These are phyloP conservation scores for Sebastes minor DNA, from an alignment of 2,797 vertebrate species.

Conservation along the genomic window DNA sequence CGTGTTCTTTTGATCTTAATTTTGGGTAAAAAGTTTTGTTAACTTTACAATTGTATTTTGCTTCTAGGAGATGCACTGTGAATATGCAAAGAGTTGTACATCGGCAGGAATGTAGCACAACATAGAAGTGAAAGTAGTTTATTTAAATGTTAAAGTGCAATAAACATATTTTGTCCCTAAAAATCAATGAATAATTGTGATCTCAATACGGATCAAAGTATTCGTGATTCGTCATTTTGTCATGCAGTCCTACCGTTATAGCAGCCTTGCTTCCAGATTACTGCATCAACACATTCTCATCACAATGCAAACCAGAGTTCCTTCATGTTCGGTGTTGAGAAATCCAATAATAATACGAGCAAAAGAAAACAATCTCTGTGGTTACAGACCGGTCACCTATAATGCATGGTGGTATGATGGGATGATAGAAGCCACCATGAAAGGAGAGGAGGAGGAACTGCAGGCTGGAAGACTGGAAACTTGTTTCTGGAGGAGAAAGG, in stretches of 20 bases:
- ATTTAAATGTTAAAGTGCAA: no score
- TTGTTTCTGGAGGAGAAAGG: slow-evolving; percentile 21
- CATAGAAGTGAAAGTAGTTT: no score
- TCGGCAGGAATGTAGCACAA: no score
- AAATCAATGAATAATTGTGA: no score
- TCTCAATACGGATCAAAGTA: no score
- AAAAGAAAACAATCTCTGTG: background rate
- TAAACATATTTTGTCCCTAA: no score
- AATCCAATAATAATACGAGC: slow-evolving; percentile 9
- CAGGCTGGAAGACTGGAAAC: background rate
- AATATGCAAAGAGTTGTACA: no score
- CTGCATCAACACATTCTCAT: background rate
- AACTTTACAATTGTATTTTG: no score
- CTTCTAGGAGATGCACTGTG: no score
- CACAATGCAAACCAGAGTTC: background rate
- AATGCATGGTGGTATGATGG: slow-evolving; percentile 5
- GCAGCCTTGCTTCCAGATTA: background rate
- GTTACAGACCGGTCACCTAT: background rate
- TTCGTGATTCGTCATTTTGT: no score
- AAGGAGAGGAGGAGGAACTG: background rate
- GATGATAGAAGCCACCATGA: slow-evolving; percentile 19
- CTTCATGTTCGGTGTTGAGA: background rate
- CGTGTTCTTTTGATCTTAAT: no score
- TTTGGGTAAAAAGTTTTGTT: no score
- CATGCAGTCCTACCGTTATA: background rate